Percentiles rank a stretch among this genome's conserved stretches.
Evolutionary conservation across 2,113 vertebrate genomes (phyloP).

Genomic region (Trematocara variabile): DNA sequence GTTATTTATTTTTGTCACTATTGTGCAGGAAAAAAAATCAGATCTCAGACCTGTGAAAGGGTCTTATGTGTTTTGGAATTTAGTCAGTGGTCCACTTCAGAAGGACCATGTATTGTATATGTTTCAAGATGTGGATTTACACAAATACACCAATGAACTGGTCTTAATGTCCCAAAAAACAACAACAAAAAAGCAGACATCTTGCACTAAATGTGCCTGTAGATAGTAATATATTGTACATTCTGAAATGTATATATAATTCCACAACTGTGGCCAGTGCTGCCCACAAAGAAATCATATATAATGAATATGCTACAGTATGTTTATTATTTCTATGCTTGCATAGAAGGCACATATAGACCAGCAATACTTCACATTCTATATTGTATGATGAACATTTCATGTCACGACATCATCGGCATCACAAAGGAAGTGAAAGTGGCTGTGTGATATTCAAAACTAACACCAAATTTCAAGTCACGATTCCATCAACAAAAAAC

Average conservation of each 20-base stretch:
- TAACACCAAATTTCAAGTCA: neutral
- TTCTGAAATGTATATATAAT: conserved; percentile 64
- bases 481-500: neutral
- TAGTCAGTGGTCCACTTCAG: conserved; percentile 21
- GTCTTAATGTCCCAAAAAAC: neutral
- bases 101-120: conserved; percentile 18
- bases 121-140: neutral
- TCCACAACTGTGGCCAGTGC: conserved; percentile 34
- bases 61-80: conserved; percentile 25
- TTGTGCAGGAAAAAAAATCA: neutral
- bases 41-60: neutral
- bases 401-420: conserved; percentile 3
- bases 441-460: conserved; percentile 3
- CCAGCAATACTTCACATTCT: conserved; percentile 67
- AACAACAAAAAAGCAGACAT: neutral
- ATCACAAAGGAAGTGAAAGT: neutral
- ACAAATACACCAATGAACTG: neutral
- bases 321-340: conserved; percentile 69
- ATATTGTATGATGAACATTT: conserved; percentile 17
- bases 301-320: conserved; percentile 59
- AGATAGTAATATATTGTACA: conserved; percentile 67
- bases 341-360: conserved; percentile 68
- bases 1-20: conserved; percentile 59
- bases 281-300: conserved; percentile 50
- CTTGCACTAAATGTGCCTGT: conserved; percentile 52